Conservation (phyloP, 2,113 vertebrate genomes). For the Mobula birostris region DNA sequence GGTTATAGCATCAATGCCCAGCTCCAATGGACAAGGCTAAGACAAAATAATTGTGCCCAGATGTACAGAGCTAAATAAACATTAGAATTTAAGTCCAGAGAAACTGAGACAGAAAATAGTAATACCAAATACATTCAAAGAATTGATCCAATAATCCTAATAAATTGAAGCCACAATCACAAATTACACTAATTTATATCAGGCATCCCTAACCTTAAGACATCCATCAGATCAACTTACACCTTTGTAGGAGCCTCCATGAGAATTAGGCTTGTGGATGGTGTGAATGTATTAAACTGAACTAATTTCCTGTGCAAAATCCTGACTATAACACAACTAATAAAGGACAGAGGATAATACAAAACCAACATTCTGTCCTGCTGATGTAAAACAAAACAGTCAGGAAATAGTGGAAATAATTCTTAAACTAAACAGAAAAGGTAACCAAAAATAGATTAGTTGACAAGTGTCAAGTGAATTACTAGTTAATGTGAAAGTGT, state of each 20-base stretch:
- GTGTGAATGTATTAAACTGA: not conserved
- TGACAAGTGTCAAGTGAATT: not conserved
- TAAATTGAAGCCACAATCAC: not conserved
- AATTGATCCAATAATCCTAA: not conserved
- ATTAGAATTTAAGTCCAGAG: not conserved
- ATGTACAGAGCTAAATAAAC: not conserved
- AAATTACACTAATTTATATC: too few species aligned
- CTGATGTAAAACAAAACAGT: not conserved
- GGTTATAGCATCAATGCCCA: not conserved
- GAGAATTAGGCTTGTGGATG: not conserved
- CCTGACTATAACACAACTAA: not conserved
- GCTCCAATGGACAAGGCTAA: not conserved
- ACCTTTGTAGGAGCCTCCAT: not conserved
- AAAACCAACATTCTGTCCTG: not conserved
- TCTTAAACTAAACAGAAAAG: not conserved
- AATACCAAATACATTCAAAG: not conserved
- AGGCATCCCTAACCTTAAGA: not conserved
- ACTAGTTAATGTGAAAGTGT: not conserved
- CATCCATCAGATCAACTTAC: too few species aligned
- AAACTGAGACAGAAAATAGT: not conserved
- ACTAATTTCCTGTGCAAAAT: not conserved
- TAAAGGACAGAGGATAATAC: not conserved
- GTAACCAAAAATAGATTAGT: not conserved
- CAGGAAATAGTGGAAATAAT: not conserved
- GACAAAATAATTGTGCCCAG: not conserved